Conservation (phyloP, 2,888 invertebrate species). For the Chloromyia formosa region DNA sequence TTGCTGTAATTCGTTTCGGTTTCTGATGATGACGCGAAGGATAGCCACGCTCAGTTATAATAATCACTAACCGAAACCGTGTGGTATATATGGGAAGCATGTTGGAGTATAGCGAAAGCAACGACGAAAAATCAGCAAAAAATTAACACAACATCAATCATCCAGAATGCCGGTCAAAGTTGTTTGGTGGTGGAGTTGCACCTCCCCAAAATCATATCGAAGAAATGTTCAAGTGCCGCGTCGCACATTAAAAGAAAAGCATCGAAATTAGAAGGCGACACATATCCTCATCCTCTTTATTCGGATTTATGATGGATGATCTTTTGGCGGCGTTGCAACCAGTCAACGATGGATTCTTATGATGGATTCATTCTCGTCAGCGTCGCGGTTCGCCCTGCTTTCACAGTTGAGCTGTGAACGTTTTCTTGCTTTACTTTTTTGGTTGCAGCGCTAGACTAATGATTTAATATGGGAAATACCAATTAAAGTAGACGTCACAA, state of each 20-base stretch:
- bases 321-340: conserved; percentile 14
- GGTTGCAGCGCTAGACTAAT: conserved; percentile 11
- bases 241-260: conserved; percentile 30
- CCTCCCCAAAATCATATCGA: conserved; percentile 27
- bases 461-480: conserved; percentile 39
- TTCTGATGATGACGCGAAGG: conserved; percentile 8
- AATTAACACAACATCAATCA: conserved; percentile 41
- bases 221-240: conserved; percentile 33
- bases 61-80: neutral
- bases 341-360: conserved; percentile 6
- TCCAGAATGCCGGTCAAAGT: conserved; percentile 27
- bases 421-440: neutral
- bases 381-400: neutral
- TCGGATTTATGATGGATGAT: conserved; percentile 35
- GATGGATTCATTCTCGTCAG: conserved; percentile 24
- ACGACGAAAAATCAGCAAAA: conserved; percentile 24
- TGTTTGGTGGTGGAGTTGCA: conserved; percentile 14
- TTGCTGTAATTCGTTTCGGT: conserved; percentile 5
- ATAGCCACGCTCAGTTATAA: neutral
- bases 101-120: neutral
- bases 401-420: conserved; percentile 6
- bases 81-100: conserved; percentile 8
- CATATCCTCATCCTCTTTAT: conserved; percentile 35
- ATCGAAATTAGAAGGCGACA: conserved; percentile 36
- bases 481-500: conserved; percentile 35